Evolutionary conservation across 2,888 invertebrate genomes (phyloP).

Genomic region (Chymomyza caudatula): DNA sequence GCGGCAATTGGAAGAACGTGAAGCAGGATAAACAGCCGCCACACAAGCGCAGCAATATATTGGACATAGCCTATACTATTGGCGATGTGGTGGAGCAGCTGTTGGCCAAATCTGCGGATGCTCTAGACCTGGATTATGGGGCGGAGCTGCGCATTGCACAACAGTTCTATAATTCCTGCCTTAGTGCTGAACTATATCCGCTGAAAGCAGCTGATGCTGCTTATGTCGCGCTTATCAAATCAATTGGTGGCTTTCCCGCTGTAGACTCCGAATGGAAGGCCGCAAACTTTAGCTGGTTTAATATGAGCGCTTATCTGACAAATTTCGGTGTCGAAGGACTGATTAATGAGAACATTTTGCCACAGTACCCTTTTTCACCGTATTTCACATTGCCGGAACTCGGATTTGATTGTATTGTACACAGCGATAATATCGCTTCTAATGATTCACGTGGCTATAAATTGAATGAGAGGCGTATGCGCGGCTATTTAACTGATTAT

Average conservation of each 20-base stretch:
- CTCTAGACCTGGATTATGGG: conserved; percentile 44
- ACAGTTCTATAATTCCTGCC: conserved; percentile 64
- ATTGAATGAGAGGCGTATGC: conserved; percentile 53
- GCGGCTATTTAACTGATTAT: conserved; percentile 45
- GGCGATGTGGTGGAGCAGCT: conserved; percentile 45
- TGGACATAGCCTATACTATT: conserved; percentile 64
- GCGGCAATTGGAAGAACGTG: conserved; percentile 72
- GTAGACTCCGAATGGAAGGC: conserved; percentile 55
- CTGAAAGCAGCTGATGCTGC: conserved; percentile 56
- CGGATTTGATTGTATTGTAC: conserved; percentile 55
- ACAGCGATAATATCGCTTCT: conserved; percentile 49
- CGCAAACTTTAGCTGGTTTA: conserved; percentile 56
- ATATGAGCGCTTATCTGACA: conserved; percentile 60
- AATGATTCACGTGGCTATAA: conserved; percentile 49
- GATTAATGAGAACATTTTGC: conserved; percentile 45
- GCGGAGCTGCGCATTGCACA: conserved; percentile 63
- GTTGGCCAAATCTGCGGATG: conserved; percentile 39
- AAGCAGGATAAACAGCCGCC: conserved; percentile 44
- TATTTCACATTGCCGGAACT: conserved; percentile 53
- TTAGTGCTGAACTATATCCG: conserved; percentile 61
- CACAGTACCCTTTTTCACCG: conserved; percentile 50
- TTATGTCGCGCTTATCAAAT: conserved; percentile 65
- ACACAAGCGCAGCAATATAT: conserved; percentile 62
- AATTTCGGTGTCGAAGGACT: conserved; percentile 49
- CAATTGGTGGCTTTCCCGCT: conserved; percentile 75